Percentiles rank a stretch among this genome's conserved stretches.
Evolutionary conservation across 2,113 vertebrate genomes (phyloP).

Genomic region (Myotis yumanensis): DNA sequence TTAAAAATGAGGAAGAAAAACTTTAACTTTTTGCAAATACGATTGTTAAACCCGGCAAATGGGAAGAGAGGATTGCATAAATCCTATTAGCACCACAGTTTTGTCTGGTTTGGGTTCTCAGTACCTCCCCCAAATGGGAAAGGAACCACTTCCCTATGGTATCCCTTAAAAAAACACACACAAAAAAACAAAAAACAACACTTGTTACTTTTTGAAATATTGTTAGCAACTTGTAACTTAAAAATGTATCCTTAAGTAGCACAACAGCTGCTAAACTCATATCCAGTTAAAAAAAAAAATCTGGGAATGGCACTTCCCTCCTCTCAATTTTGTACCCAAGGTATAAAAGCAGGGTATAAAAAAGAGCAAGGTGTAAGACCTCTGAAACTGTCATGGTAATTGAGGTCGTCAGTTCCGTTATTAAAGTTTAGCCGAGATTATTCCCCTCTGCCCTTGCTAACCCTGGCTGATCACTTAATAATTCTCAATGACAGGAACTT

Average conservation of each 20-base stretch:
- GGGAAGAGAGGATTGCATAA: not conserved
- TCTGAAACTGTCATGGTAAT: accelerated
- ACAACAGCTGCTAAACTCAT: not conserved
- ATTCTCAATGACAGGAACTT: not conserved
- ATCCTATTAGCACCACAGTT: accelerated
- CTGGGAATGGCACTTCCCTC: not conserved
- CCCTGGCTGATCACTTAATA: not conserved
- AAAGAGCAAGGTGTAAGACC: not conserved
- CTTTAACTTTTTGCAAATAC: slow-evolving; percentile 44
- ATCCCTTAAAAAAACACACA: too few species aligned
- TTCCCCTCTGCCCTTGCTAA: not conserved
- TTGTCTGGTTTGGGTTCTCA: not conserved
- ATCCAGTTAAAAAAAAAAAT: not conserved
- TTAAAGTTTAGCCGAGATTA: not conserved
- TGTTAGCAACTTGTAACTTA: not conserved
- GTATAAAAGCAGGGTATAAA: not conserved
- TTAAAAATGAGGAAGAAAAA: slow-evolving; percentile 77
- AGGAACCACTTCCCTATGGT: not conserved
- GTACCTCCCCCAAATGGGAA: not conserved
- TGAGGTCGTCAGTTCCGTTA: not conserved
- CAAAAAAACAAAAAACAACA: not conserved
- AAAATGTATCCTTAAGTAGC: not conserved
- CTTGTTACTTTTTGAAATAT: not conserved
- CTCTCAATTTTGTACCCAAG: not conserved
- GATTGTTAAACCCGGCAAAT: not conserved